phyloP scores from a whole-genome alignment of 2,888 invertebrate genomes.

The Halictus ligatus region DNA sequence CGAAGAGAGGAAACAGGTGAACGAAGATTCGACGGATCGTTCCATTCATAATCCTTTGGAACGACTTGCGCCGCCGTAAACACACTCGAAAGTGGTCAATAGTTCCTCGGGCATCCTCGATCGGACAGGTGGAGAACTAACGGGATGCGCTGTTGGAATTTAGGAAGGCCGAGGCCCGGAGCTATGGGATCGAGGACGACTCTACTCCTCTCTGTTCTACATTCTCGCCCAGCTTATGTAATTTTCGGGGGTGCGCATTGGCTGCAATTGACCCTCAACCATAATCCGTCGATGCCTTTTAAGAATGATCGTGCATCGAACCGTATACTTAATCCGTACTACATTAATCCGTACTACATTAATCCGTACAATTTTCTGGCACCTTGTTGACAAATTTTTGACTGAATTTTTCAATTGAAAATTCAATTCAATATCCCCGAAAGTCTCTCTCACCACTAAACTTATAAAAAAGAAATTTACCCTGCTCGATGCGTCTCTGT shows the following conservation, averaged over 20 bases:
- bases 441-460: not conserved
- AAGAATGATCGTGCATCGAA: not conserved
- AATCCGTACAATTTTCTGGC: not conserved
- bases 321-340: no score
- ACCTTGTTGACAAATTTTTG: no score
- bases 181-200: slow-evolving; percentile 31
- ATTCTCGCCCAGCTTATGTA: slow-evolving; percentile 27
- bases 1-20: not conserved
- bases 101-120: slow-evolving; percentile 12
- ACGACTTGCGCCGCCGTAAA: slow-evolving; percentile 23
- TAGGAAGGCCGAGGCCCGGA: slow-evolving; percentile 67
- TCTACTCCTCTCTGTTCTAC: not conserved
- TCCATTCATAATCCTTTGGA: slow-evolving; percentile 49
- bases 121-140: slow-evolving; percentile 65
- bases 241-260: slow-evolving; percentile 30
- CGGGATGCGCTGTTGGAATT: slow-evolving; percentile 70
- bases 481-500: not conserved
- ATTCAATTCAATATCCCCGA: no score
- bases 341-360: no score
- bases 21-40: not conserved
- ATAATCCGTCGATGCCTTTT: not conserved
- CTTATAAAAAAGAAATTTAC: not conserved
- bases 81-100: slow-evolving; percentile 59
- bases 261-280: not conserved
- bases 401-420: no score